phyloP scores from a whole-genome alignment of 1,140 invertebrate species.

The Leptinotarsa texana region DNA sequence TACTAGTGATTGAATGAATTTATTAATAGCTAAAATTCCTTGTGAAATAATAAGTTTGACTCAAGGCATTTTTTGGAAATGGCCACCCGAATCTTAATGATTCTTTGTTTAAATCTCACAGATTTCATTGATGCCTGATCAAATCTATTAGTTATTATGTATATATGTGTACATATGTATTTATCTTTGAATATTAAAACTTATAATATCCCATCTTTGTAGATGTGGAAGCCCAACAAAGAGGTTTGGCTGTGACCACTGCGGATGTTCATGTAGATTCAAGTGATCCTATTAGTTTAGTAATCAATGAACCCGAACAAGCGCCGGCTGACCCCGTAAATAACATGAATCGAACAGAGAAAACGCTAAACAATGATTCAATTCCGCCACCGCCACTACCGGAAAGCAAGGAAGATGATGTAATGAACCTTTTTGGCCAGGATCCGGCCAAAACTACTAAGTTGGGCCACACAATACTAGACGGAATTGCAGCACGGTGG shows the following conservation, averaged over 20 bases:
- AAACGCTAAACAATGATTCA: neutral
- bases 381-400: neutral
- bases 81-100: slow-evolving; percentile 1
- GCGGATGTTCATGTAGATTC: neutral
- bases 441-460: neutral
- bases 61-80: neutral
- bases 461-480: no score
- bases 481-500: neutral
- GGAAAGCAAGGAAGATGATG: neutral
- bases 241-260: neutral
- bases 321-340: neutral
- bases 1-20: no score
- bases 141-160: neutral
- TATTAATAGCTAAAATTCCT: no score
- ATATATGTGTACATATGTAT: no score
- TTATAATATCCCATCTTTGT: neutral
- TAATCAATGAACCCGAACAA: neutral
- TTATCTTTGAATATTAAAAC: no score
- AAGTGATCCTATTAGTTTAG: no score
- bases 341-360: neutral
- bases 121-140: no score
- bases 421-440: no score
- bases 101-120: neutral
- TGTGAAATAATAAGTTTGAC: no score
- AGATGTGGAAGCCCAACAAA: neutral